Base-by-base conservation (phyloP, 2,113 vertebrate genomes). In the Gopherus flavomarginatus region DNA sequence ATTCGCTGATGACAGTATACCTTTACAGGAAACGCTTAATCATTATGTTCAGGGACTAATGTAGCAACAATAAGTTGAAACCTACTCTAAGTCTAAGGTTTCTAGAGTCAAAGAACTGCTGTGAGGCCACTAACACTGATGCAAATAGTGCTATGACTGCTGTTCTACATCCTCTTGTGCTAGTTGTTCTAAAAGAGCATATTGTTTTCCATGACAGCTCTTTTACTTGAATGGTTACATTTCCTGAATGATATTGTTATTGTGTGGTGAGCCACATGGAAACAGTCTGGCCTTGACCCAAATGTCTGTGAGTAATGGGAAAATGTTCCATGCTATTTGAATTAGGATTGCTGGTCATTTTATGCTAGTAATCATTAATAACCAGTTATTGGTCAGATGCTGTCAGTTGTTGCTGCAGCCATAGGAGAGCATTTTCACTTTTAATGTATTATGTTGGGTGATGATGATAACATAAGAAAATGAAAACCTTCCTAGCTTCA, bases 21-120 rank as follows among this genome's bases (percentile, higher is more conserved):
- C 86, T 86, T 50, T 47, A 35, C 49, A 97, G 56, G 29, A 97
- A 87, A 50, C 88, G 86, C 96, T 93, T 94, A 96, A 97, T 96
- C 85, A 79, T 86, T 95, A 94, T 83, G 54, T 27, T 91, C 65
- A 47, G 50, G 22, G 81, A 95, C 97, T 97, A 97, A 91, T 38
- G 38, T 50, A 94, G 80, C 77, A 84, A 88, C 50, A 94, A 62
- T 86, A 79, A 59, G 87, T 85, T 47, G 86, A 96, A 97, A 90
- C 62, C 83, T 96, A 86, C 44, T 85, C 72, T 91, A 93, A 94
- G 44, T 49, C 47, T 59, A 85, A 49, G 81, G 85, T 95, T 94
- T 96, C 83, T 83, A 95, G 91, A 95, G 85, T 17, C 78, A 87
- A 89, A 80, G 77, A 88, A 92, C 75, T 5, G 1, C 92, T 94